phyloP scores from a whole-genome alignment of 2,113 vertebrate species.

The Macroglossus sobrinus region DNA sequence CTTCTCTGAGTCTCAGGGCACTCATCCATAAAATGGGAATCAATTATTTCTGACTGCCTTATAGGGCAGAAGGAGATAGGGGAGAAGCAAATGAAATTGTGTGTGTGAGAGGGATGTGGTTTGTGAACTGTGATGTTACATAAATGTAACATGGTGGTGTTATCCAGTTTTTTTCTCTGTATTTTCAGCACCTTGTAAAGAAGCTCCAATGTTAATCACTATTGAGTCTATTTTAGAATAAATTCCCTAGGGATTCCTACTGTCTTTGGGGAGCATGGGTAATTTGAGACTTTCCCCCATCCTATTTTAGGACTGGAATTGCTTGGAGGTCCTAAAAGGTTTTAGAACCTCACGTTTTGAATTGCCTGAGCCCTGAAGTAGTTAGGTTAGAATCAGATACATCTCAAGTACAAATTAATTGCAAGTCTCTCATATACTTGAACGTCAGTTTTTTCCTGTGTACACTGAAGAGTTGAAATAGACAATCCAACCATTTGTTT shows the following conservation, averaged over 20 bases:
- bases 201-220: neutral
- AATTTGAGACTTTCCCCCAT: neutral
- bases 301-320: neutral
- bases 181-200: neutral
- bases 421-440: neutral
- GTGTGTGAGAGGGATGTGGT: neutral
- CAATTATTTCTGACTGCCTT: neutral
- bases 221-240: neutral
- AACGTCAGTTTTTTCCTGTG: neutral
- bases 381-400: neutral
- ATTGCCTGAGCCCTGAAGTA: neutral
- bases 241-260: neutral
- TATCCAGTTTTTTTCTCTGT: neutral
- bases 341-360: neutral
- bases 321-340: neutral
- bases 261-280: neutral
- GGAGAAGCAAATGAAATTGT: neutral
- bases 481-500: neutral
- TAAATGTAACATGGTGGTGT: neutral
- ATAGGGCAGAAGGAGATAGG: neutral
- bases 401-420: neutral
- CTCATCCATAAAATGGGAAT: neutral
- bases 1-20: neutral
- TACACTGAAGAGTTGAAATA: neutral
- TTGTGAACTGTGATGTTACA: neutral